Evolutionary conservation across 2,797 vertebrate species (phyloP).

Genomic region (Enteromius radiatus): DNA sequence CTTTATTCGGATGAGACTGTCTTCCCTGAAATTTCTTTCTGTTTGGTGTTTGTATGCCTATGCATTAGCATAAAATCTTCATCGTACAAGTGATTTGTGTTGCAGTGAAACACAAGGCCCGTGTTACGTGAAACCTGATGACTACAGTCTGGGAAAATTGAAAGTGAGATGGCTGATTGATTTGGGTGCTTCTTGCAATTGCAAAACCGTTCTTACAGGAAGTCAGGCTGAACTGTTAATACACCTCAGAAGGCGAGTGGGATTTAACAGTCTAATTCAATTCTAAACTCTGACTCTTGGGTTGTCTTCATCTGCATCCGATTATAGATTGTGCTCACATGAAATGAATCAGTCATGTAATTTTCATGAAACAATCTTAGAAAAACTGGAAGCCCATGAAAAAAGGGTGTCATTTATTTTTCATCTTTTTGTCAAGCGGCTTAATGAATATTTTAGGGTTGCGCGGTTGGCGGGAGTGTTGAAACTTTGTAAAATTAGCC

Average conservation of each 20-base stretch:
- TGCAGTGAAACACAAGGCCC: background rate
- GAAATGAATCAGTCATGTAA: constrained; percentile 79
- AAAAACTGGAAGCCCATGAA: constrained; percentile 83
- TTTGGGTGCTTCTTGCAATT: constrained; percentile 30
- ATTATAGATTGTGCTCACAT: constrained; percentile 76
- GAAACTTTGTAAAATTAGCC: constrained; percentile 83
- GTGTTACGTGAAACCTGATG: constrained; percentile 25
- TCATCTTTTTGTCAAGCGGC: constrained; percentile 83
- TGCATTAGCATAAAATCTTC: constrained; percentile 22
- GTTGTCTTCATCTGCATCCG: constrained; percentile 44
- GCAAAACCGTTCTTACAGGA: constrained; percentile 24
- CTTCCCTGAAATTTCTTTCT: background rate
- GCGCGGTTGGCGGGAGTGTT: constrained; percentile 74
- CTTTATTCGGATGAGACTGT: background rate
- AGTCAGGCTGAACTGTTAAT: constrained; percentile 37
- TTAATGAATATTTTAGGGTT: constrained; percentile 82
- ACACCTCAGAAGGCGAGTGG: constrained; percentile 35
- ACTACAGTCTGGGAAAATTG: constrained; percentile 26
- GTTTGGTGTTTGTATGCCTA: constrained; percentile 14
- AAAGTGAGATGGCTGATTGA: constrained; percentile 33
- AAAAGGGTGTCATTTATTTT: constrained; percentile 82
- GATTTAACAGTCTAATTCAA: constrained; percentile 44
- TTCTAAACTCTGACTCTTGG: constrained; percentile 48
- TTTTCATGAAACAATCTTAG: constrained; percentile 82
- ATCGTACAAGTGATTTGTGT: background rate